Conservation (phyloP, 2,888 invertebrate genomes). For the Trichopria drosophilae region DNA sequence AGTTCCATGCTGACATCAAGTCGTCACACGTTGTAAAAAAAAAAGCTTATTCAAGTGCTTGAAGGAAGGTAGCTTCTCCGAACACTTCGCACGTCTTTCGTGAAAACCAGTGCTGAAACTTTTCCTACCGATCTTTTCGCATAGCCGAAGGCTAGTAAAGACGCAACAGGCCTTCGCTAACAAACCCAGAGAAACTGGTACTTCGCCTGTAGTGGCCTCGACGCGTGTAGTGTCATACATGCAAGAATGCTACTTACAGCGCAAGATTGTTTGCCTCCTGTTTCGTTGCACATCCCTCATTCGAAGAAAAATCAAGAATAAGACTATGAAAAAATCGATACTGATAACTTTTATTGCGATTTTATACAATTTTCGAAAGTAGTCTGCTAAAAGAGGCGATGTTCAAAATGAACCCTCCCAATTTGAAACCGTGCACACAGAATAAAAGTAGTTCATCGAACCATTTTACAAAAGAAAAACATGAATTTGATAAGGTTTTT, state of each 20-base stretch:
- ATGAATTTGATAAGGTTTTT: no score
- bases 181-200: constrained; percentile 52
- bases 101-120: neutral
- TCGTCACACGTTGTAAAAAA: no score
- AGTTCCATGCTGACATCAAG: no score
- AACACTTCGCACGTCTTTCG: constrained; percentile 3
- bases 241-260: constrained; percentile 53
- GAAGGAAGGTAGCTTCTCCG: neutral
- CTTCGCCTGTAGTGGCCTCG: constrained; percentile 56
- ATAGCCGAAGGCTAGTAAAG: constrained; percentile 50
- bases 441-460: no score
- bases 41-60: no score
- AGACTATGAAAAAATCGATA: no score
- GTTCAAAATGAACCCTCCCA: no score
- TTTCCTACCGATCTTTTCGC: constrained; percentile 40
- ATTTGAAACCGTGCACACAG: no score
- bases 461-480: no score
- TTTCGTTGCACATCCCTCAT: constrained; percentile 10
- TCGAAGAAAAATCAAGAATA: constrained; percentile 4
- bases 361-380: no score
- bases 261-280: constrained; percentile 32
- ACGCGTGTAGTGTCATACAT: constrained; percentile 56
- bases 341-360: no score
- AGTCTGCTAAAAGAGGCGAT: no score
- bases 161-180: constrained; percentile 57